Evolutionary conservation across 1,140 invertebrate species (phyloP), one percentile per base, ranked within the genome.

Genomic region (Nymphalis io): DNA sequence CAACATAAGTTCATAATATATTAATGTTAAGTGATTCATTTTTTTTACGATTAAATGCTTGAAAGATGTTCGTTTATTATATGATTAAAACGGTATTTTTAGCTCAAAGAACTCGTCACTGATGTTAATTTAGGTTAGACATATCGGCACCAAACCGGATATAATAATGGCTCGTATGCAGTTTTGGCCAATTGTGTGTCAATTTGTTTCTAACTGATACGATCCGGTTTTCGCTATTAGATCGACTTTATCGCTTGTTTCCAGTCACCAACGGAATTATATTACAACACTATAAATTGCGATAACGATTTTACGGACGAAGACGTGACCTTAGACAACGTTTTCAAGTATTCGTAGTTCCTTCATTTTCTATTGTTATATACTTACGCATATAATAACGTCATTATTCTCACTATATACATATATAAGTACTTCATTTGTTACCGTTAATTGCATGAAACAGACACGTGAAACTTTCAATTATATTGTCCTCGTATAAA

Each of bases 181-280:
- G 73, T 88, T 87, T 88, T 38, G 75, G 67, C 67, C 78, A 86
- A 86, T 83, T 80, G 76, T 69, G 71, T 68, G 68, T 68, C 71
- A 82, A 82, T 84, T 82, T 70, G 73, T 71, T 70, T 60, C 48
- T 69, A 80, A 82, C 78, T 75, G 62, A 76, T 68, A 58, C 60
- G 66, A 85, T 80, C 83, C 74, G 74, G 83, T 77, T 84, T 79
- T 68, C 57, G 60, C 51, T 73, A 68, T 81, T 72, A 71, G 73
- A 68, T 72, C 65, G 66, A 60, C 20, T 69, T 74, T 71, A 73
- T 57, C 66, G 68, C 60, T 72, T 51, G 73, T 75, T 78, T 72
- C 60, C 48, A 74, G 40, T 58, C 11, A 44, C 5, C 57, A 12
- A 55, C 16, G 11, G 59, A n/a, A 57, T 42, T 60, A 73, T 73